Base-by-base conservation (phyloP, 2,888 invertebrate genomes). In the Eumerus sabulonum region DNA sequence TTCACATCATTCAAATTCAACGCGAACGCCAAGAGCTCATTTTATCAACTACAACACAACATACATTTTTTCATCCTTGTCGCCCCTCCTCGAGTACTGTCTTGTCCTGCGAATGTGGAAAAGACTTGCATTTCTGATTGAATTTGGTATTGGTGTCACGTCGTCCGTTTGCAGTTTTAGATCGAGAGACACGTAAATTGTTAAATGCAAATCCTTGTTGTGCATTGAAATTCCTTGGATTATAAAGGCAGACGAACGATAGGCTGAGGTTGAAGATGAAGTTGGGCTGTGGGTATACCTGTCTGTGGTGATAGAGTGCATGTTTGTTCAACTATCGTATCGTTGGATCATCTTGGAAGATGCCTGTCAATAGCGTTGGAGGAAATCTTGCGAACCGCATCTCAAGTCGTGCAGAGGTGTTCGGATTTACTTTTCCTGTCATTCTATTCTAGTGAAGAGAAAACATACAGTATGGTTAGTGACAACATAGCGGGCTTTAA, bases 201-300 rank as follows among this genome's bases (percentile, higher is more conserved):
- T 79, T 74, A 79, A 79, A 79, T 79, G 79, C 79, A 79, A 79
- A 79, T 79, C 74, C 68, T 63, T 79, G 79, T 79, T 74, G 79
- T 48, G 64, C 59, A 79, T 73, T 70, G 74, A 60, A 79, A 79
- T 70, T 68, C 70, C 18, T 45, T n/a, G 50, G 64, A 64, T 79
- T 68, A 63, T 63, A 63, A 53, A 73, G 45, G n/a, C n/a, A 56
- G 59, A 42, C 57, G n/a, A 67, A 67, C 19, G 51, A 42, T 51
- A 57, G 36, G 44, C 74, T 17, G 16, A 48, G 38, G 62, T 64
- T 27, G 7, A 27, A 7, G 27, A 4, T 27, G 7, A 7, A n/a
- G n/a, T n/a, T n/a, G 27, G 27, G 27, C 7, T 27, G 27, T 27
- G 7, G 2, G 7, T 27, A 4, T 27, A 7, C 27, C 2, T 27